Base-by-base conservation (phyloP, 2,888 invertebrate species). In the Melipona bicolor region DNA sequence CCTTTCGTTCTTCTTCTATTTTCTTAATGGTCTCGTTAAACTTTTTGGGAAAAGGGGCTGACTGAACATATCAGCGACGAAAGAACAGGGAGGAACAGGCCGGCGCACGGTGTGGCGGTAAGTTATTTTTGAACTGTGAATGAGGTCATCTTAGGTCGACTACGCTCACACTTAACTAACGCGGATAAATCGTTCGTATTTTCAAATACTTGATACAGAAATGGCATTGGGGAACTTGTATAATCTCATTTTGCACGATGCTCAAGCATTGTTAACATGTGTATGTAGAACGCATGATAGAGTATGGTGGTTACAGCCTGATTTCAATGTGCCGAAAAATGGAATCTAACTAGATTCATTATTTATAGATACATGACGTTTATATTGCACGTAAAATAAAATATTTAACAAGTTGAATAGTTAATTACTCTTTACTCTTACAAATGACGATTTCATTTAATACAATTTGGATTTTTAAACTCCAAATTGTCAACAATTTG, bases 101-200 rank as follows among this genome's bases (percentile, higher is more conserved):
- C 87, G 86, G 83, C 9, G 43, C 43, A 43, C 43, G 43, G 43
- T 43, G 43, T 9, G 43, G 11, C 90, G 64, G 88, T 90, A 89
- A 91, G 93, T 91, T 93, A 93, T 92, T 92, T 92, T 89, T 83
- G 90, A 87, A 83, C 78, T 79, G 88, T 79, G 91, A 93, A 93
- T 91, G 93, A 92, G 93, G 93, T 93, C 92, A 92, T 90, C 89
- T 89, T 77, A 88, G 89, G 90, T 92, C 91, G 90, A 82, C 79
- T 89, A 81, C 84, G 77, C 86, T 88, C 87, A 87, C 84, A 69
- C 71, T 83, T n/a, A 83, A 84, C 74, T 81, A 79, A 70, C 81
- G 72, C 71, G 81, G 71, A 88, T 88, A 87, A 78, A 88, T 85
- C 83, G 69, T 13, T 74, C 43, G 59, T 85, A 75, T 84, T 86